Conservation (phyloP, 2,888 invertebrate genomes). For the Callinectes sapidus region DNA sequence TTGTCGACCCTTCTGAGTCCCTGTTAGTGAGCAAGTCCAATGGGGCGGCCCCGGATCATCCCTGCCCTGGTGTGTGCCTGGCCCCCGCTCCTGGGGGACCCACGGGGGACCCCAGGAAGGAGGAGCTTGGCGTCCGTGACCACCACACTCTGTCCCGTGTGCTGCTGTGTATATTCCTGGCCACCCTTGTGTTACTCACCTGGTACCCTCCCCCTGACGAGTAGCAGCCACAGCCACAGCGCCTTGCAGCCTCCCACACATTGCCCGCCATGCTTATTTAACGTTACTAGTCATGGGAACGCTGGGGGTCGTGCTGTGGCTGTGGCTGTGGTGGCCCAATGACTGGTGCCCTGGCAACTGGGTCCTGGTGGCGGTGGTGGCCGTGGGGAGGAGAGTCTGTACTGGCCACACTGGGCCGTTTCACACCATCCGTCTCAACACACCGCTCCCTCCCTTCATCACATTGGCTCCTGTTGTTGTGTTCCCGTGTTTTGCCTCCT, state of each 20-base stretch:
- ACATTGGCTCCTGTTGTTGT: background rate
- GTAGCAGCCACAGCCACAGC: constrained; percentile 51
- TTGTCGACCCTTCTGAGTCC: constrained; percentile 70
- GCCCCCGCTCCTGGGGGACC: constrained; percentile 52
- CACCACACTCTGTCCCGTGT: constrained; percentile 63
- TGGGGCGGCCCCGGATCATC: constrained; percentile 59
- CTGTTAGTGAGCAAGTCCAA: constrained; percentile 63
- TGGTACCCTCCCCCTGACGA: constrained; percentile 66
- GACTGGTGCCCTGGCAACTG: background rate
- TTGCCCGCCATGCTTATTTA: background rate
- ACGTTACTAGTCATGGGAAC: background rate
- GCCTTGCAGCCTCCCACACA: background rate
- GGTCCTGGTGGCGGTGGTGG: background rate
- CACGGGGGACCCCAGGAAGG: constrained; percentile 39
- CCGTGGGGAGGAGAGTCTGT: constrained; percentile 16
- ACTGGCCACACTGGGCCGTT: background rate
- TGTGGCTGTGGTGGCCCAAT: background rate
- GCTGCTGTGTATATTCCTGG: constrained; percentile 68
- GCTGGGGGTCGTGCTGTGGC: background rate
- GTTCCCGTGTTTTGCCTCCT: background rate
- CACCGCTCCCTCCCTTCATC: background rate
- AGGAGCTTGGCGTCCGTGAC: constrained; percentile 53
- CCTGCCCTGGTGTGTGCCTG: constrained; percentile 52
- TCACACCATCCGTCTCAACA: background rate
- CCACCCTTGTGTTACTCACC: constrained; percentile 68